phyloP scores from a whole-genome alignment of 1,140 invertebrate genomes.

The Dufourea novaeangliae region DNA sequence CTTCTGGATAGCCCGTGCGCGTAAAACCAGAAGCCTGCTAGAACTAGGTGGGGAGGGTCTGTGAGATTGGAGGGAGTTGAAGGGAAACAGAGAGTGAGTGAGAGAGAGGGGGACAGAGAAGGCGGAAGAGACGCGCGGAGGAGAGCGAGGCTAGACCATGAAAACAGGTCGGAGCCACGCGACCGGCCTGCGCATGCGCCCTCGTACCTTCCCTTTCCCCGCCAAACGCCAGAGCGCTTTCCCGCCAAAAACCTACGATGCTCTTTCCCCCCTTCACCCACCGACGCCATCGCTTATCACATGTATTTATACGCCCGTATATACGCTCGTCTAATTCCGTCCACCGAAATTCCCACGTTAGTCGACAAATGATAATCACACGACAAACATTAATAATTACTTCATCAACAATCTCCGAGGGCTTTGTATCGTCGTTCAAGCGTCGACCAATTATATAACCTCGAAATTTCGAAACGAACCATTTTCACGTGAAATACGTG shows the following conservation, averaged over 20 bases:
- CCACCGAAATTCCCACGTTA: not conserved
- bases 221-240: conserved; percentile 61
- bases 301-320: not conserved
- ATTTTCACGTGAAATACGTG: not conserved
- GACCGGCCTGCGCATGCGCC: conserved; percentile 67
- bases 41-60: no score
- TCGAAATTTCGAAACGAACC: not conserved
- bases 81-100: conserved; percentile 15
- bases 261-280: not conserved
- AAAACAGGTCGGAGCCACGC: conserved; percentile 79
- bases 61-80: not conserved
- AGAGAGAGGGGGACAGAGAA: conserved; percentile 34
- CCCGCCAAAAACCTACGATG: conserved; percentile 74
- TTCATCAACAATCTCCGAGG: no score
- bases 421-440: not conserved
- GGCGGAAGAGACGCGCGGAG: conserved; percentile 55
- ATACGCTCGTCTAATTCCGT: not conserved
- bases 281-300: conserved; percentile 25
- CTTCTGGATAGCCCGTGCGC: conserved; percentile 58
- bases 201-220: conserved; percentile 49
- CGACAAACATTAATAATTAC: no score
- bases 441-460: not conserved
- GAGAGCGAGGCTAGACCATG: conserved; percentile 69
- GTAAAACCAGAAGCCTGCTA: conserved; percentile 78
- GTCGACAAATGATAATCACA: not conserved